Evolutionary conservation across 1,140 invertebrate species (phyloP), one percentile per base, ranked within the genome.

Genomic region (Venustaconcha ellipsiformis): DNA sequence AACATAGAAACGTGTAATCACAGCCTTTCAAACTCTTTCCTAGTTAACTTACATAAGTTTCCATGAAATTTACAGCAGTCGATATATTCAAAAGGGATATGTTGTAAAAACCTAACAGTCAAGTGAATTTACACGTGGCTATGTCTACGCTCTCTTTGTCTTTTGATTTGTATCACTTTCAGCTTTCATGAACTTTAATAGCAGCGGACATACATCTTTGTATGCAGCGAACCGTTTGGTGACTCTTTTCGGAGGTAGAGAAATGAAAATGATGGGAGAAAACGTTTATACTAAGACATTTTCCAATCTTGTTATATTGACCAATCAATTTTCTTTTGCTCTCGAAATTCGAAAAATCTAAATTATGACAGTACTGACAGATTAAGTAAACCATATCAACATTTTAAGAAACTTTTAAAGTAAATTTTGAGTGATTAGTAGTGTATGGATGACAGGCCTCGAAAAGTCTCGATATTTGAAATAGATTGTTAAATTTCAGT

Each of bases 221-320:
- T 30, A 14, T 18, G 11, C 4, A 48, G 37, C 37, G 20, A 74
- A 15, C 71, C 56, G 57, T 63, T 79, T 14, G 58, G 67, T 79
- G 74, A 30, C 26, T 30, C 4, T 2, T 30, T 30, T 13, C 78
- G 55, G 3, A 74, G 57, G 37, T 74, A 71, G 12, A 78, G 63
- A 37, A 67, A 55, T 37, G 72, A 67, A 57, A 75, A 79, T 66
- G 74, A 72, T 37, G 78, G 68, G 14, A 79, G 57, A 62, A 79
- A 79, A 14, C 57, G 18, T 37, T 48, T 48, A 48, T 11, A 48
- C 72, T 12, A 12, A 78, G 56, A 48, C 64, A 58, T 48, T 57
- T 67, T 12, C 65, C 76, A 65, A 78, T 78, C 66, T 78, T 78
- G 55, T 72, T 72, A 64, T 78, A 70, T 20, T 70, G 76, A 17